A percentile compares a stretch with the other conserved stretches of the same genome.
phyloP scores from a whole-genome alignment of 2,113 vertebrate genomes.

The Psilopogon haemacephalus region DNA sequence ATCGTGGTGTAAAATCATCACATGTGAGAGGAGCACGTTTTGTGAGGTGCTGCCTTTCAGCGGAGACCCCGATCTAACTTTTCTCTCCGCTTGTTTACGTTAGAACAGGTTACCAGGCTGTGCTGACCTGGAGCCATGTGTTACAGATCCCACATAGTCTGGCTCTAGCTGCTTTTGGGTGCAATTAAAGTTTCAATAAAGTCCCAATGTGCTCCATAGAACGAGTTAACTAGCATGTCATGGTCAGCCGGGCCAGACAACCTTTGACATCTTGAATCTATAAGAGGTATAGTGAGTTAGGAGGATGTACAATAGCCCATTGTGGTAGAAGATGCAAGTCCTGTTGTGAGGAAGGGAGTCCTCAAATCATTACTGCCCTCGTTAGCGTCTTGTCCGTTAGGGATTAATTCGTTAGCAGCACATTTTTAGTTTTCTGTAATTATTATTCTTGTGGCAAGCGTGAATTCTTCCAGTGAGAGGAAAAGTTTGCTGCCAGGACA shows the following conservation, averaged over 20 bases:
- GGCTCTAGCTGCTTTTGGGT: conserved; percentile 63
- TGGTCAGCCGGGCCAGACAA: conserved; percentile 90
- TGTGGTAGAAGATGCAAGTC: conserved; percentile 84
- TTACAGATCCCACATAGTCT: conserved; percentile 65
- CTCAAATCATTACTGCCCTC: conserved; percentile 81
- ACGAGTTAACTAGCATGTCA: conserved; percentile 86
- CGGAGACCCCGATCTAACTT: conserved; percentile 60
- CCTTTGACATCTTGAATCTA: conserved; percentile 90
- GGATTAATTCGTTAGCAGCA: conserved; percentile 84
- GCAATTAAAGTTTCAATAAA: conserved; percentile 76
- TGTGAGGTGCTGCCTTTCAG: conserved; percentile 61
- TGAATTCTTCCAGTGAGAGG: conserved; percentile 81
- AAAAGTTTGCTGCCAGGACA: conserved; percentile 86
- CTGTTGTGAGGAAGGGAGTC: conserved; percentile 80
- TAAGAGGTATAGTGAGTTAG: conserved; percentile 75
- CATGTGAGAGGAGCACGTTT: conserved; percentile 44
- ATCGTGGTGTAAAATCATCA: conserved; percentile 56
- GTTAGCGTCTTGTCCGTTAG: conserved; percentile 85
- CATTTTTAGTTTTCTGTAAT: conserved; percentile 81
- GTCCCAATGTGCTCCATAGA: conserved; percentile 65
- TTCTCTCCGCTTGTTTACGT: conserved; percentile 64
- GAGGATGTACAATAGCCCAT: conserved; percentile 88
- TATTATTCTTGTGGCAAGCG: conserved; percentile 83
- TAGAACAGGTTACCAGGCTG: conserved; percentile 64
- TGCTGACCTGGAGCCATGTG: conserved; percentile 62